These are phyloP conservation scores for Podarcis muralis DNA, from an alignment of 2,113 vertebrate genomes.

Conservation along the genomic window DNA sequence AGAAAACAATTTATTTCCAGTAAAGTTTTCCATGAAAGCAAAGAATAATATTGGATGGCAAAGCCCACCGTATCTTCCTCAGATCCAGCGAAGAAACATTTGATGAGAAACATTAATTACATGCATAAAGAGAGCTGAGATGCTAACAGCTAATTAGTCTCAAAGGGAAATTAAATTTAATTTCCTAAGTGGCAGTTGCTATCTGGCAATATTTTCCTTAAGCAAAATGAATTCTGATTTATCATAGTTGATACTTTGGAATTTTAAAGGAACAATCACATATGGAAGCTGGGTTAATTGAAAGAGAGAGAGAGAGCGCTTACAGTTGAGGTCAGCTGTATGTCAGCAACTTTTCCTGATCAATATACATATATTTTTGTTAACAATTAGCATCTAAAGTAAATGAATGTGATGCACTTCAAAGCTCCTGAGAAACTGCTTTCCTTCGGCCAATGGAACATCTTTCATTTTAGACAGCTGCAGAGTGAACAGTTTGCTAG, in stretches of 20 bases:
- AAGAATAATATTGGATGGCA: slow-evolving; percentile 54
- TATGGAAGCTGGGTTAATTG: slow-evolving; percentile 13
- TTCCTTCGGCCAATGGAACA: not conserved
- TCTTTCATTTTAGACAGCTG: slow-evolving; percentile 2
- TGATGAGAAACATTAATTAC: slow-evolving; percentile 75
- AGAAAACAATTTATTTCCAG: slow-evolving; percentile 42
- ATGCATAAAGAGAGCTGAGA: slow-evolving; percentile 72
- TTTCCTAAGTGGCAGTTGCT: slow-evolving; percentile 62
- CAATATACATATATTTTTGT: not conserved
- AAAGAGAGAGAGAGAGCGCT: not conserved
- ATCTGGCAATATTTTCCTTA: slow-evolving; percentile 66
- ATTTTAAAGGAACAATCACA: slow-evolving; percentile 37
- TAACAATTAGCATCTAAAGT: slow-evolving; percentile 42
- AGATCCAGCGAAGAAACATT: slow-evolving; percentile 39
- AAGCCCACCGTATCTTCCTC: slow-evolving; percentile 28
- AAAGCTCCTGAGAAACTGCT: not conserved
- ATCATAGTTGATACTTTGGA: slow-evolving; percentile 35
- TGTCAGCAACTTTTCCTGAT: slow-evolving; percentile 41
- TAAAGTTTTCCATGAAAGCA: slow-evolving; percentile 31
- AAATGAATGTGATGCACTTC: slow-evolving; percentile 22
- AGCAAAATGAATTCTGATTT: slow-evolving; percentile 74
- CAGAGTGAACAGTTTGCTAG: slow-evolving; percentile 1
- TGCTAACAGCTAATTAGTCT: slow-evolving; percentile 80
- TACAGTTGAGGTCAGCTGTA: not conserved
- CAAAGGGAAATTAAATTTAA: slow-evolving; percentile 76